phyloP scores from a whole-genome alignment of 2,113 vertebrate genomes.

The Sapayoa aenigma region DNA sequence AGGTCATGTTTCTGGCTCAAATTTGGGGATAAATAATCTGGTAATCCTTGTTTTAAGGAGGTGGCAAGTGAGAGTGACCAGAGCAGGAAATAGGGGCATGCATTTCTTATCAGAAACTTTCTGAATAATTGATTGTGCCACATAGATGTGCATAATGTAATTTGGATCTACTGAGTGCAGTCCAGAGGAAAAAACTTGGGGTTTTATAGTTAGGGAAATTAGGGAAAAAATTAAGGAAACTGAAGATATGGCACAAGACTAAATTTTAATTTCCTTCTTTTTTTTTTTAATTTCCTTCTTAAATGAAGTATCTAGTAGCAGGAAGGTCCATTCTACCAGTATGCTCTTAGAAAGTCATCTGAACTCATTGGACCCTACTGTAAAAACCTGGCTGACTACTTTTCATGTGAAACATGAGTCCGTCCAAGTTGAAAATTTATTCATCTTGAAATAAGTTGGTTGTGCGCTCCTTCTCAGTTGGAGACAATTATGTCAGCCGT shows the following conservation, averaged over 20 bases:
- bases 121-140: not conserved
- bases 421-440: not conserved
- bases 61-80: not conserved
- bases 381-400: not conserved
- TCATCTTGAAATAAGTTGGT: not conserved
- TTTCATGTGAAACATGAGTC: not conserved
- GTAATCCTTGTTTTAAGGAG: not conserved
- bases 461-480: not conserved
- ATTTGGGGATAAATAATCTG: not conserved
- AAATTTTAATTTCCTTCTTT: not conserved
- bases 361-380: not conserved
- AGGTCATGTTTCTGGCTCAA: not conserved
- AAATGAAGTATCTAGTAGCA: not conserved
- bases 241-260: not conserved
- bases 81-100: not conserved
- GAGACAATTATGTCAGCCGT: not conserved
- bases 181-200: not conserved
- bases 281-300: not conserved
- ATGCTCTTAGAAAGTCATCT: not conserved
- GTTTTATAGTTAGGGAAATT: not conserved
- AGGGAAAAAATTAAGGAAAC: not conserved
- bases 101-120: not conserved
- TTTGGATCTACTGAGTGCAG: not conserved
- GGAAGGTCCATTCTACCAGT: not conserved
- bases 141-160: not conserved